phyloP scores from a whole-genome alignment of 2,888 invertebrate genomes.

The Lochmaea crataegi region DNA sequence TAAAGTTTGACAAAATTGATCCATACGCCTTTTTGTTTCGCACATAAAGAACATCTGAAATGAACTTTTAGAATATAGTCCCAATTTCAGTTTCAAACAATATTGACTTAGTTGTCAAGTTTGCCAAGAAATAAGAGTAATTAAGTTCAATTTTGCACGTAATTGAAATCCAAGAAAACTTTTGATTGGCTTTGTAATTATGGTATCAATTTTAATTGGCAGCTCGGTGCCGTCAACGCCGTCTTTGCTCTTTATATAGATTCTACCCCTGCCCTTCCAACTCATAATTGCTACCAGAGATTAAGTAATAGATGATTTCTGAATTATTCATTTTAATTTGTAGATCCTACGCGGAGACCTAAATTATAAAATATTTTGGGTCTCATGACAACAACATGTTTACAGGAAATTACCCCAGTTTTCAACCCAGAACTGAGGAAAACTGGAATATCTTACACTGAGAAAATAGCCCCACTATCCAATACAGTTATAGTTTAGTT shows the following conservation, averaged over 20 bases:
- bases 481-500: too few species aligned
- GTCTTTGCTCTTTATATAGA: constrained; percentile 52
- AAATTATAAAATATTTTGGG: constrained; percentile 54
- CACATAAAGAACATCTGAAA: neutral
- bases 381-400: constrained; percentile 42
- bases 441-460: neutral
- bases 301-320: constrained; percentile 62
- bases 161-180: constrained; percentile 60
- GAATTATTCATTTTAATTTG: constrained; percentile 62
- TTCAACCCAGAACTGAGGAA: neutral
- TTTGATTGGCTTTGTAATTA: constrained; percentile 65
- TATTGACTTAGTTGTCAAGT: constrained; percentile 54
- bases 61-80: constrained; percentile 2
- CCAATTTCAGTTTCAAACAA: constrained; percentile 40
- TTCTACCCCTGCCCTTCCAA: constrained; percentile 57
- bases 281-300: constrained; percentile 61
- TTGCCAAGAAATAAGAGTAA: constrained; percentile 52
- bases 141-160: constrained; percentile 60
- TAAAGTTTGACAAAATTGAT: neutral
- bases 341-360: constrained; percentile 53
- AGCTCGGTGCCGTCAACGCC: constrained; percentile 43
- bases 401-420: constrained; percentile 34
- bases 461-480: neutral
- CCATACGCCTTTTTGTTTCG: neutral
- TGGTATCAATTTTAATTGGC: constrained; percentile 65